Evolutionary conservation across 2,888 invertebrate genomes (phyloP), one percentile per base, ranked within the genome.

Genomic region (Lingula anatina): DNA sequence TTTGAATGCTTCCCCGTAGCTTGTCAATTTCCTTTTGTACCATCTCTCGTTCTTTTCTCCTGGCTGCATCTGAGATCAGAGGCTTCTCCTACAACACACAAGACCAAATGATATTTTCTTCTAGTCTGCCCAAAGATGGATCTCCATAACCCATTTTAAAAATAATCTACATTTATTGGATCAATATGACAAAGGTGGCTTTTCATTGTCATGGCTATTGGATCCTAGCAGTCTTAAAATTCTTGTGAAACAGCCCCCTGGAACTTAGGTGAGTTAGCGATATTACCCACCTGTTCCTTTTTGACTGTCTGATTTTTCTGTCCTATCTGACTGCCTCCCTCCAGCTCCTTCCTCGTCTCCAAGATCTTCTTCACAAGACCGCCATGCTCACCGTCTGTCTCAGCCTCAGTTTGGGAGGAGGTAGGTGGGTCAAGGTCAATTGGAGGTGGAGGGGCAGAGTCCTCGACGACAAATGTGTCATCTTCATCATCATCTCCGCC

Each of bases 281-380:
- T n/a, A n/a, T n/a, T n/a, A n/a, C n/a, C n/a, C n/a, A n/a, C n/a
- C n/a, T n/a, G n/a, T n/a, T n/a, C n/a, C n/a, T n/a, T n/a, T n/a
- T n/a, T n/a, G n/a, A n/a, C n/a, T n/a, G n/a, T n/a, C n/a, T n/a
- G n/a, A n/a, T n/a, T n/a, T n/a, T n/a, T n/a, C n/a, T n/a, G n/a
- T n/a, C n/a, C 9, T 31, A 12, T 31, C 46, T 63, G 83, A 43
- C 64, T 66, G 5, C 72, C 75, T 28, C 69, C 83, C 53, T 86
- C 85, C 43, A 86, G 81, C 70, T 89, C 89, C 70, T 88, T 88
- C 75, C 93, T 89, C 0, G 93, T 90, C 73, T 94, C 89, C 53
- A 96, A 79, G 71, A 95, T 94, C 79, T 94, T 92, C 68, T 91
- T 90, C 0, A 96, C 95, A 46, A 95, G 80, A 69, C 89, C 88